Percentiles rank a stretch among this genome's conserved stretches.
These are phyloP conservation scores for Periophthalmus modestus DNA, from an alignment of 2,113 vertebrate genomes.

Conservation along the genomic window DNA sequence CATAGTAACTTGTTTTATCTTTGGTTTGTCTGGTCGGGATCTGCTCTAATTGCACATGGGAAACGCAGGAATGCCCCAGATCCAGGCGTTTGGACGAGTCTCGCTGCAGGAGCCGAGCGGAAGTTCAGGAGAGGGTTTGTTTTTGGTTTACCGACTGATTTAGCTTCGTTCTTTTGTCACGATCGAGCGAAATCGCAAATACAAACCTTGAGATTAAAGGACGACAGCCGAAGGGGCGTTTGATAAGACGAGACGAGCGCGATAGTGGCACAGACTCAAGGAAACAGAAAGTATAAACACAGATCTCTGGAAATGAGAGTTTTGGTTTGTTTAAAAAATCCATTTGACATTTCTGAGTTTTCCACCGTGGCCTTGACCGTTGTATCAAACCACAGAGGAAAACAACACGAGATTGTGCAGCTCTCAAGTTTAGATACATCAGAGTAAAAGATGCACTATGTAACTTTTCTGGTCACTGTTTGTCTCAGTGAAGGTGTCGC, in stretches of 20 bases:
- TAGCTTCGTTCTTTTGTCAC: background rate
- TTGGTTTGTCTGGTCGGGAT: slow-evolving; percentile 2
- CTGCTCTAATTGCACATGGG: background rate
- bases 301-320: background rate
- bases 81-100: background rate
- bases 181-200: background rate
- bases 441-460: background rate
- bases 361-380: background rate
- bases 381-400: background rate
- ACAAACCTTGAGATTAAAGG: background rate
- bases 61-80: slow-evolving; percentile 21
- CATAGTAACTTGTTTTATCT: background rate
- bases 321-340: background rate
- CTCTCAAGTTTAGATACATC: background rate
- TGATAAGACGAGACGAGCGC: background rate
- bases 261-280: background rate
- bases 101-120: background rate
- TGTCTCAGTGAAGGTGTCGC: too few species aligned
- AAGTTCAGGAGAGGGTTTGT: background rate
- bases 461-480: too few species aligned
- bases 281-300: background rate
- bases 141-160: background rate
- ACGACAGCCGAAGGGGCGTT: background rate
- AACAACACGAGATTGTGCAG: too few species aligned
- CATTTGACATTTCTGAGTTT: background rate